These are phyloP conservation scores for Peromyscus eremicus DNA, from an alignment of 2,797 vertebrate species.

Conservation along the genomic window DNA sequence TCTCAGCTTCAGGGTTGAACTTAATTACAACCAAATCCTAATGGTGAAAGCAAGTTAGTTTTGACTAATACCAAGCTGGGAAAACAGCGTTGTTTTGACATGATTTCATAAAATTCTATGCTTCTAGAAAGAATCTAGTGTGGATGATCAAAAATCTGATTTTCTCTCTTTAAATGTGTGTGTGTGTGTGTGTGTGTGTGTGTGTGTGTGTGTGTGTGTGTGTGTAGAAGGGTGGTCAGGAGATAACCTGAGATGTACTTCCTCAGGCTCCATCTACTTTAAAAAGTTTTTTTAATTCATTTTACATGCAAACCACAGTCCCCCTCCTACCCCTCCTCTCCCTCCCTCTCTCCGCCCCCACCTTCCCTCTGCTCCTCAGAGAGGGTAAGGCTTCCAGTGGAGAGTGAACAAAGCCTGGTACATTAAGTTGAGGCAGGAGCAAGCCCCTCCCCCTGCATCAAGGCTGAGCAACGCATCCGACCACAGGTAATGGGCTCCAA, in stretches of 20 bases:
- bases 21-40: conserved; percentile 19
- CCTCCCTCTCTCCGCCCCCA: no score
- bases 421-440: no score
- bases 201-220: not conserved
- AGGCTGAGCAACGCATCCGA: no score
- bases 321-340: no score
- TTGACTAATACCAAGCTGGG: conserved; percentile 12
- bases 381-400: no score
- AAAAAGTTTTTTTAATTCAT: no score
- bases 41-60: not conserved
- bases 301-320: no score
- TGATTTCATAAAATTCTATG: not conserved
- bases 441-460: no score
- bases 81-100: conserved; percentile 3
- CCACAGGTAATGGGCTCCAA: no score
- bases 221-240: not conserved
- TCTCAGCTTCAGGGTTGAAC: not conserved
- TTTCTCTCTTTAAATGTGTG: not conserved
- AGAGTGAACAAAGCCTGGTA: no score
- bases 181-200: not conserved
- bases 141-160: not conserved
- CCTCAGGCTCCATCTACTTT: not conserved
- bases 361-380: no score
- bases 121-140: not conserved
- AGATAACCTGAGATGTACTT: not conserved